These are phyloP conservation scores for Clavelina lepadiformis DNA, from an alignment of 23 tunicate genomes.

Conservation along the genomic window DNA sequence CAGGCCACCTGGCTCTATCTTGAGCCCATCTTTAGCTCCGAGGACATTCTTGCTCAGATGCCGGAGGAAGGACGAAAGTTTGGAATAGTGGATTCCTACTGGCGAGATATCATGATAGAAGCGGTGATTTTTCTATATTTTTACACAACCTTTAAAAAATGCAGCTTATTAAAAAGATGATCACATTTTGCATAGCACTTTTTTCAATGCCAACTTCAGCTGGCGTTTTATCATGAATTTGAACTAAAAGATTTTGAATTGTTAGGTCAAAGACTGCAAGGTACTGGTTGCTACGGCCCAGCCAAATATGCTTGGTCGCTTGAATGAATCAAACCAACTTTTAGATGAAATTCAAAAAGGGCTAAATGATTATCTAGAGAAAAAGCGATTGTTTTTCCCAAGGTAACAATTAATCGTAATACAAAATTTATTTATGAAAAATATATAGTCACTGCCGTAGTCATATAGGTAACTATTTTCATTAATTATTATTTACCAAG, in stretches of 20 bases:
- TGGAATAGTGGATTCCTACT: slow-evolving; percentile 88
- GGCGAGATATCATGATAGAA: slow-evolving; percentile 89
- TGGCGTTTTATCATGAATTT: too few species aligned
- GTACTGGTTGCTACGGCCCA: slow-evolving; percentile 94
- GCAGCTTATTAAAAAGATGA: too few species aligned
- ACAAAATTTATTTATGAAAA: too few species aligned
- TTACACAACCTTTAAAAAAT: neutral
- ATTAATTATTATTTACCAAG: too few species aligned
- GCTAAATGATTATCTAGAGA: slow-evolving; percentile 86
- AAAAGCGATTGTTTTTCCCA: slow-evolving; percentile 83
- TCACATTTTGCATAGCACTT: too few species aligned
- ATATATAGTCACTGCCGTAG: too few species aligned
- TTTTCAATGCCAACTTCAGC: too few species aligned
- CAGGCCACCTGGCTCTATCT: slow-evolving; percentile 98
- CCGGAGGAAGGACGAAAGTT: slow-evolving; percentile 98
- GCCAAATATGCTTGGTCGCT: slow-evolving; percentile 79
- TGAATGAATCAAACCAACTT: slow-evolving; percentile 73
- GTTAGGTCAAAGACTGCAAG: slow-evolving; percentile 79
- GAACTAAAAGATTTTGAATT: too few species aligned
- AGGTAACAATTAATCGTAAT: slow-evolving; percentile 59
- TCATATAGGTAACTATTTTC: too few species aligned
- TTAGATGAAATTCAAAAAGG: slow-evolving; percentile 95
- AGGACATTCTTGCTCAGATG: slow-evolving; percentile 98
- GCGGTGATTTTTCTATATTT: slow-evolving; percentile 53
- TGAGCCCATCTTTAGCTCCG: slow-evolving; percentile 97